A percentile compares a stretch with the other conserved stretches of the same genome.
phyloP scores from a whole-genome alignment of 2,797 vertebrate genomes.

The Anguilla megastoma region DNA sequence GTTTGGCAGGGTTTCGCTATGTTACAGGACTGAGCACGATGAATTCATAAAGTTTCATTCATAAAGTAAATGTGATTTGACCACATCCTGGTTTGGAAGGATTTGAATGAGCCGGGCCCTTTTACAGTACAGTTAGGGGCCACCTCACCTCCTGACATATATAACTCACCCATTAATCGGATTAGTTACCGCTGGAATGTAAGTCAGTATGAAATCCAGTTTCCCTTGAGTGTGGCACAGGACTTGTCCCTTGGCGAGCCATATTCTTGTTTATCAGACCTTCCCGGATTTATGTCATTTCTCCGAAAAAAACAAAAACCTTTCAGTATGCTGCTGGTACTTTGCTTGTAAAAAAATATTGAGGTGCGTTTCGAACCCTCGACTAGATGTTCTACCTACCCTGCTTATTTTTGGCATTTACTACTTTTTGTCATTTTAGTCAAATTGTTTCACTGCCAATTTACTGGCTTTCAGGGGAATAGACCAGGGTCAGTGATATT shows the following conservation, averaged over 20 bases:
- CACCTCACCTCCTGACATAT: conserved; percentile 30
- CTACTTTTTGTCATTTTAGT: conserved; percentile 29
- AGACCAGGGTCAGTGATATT: not conserved
- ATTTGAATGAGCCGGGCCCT: conserved; percentile 41
- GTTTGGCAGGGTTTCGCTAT: not conserved
- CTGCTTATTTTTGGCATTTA: not conserved
- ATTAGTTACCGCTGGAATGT: conserved; percentile 53
- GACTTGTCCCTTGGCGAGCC: not conserved
- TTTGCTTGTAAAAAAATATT: not conserved
- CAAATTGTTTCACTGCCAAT: not conserved
- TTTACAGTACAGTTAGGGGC: conserved; percentile 50
- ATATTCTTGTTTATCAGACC: not conserved
- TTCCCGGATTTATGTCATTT: not conserved
- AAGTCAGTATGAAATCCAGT: conserved; percentile 35
- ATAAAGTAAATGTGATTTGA: conserved; percentile 26
- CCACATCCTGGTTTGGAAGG: conserved; percentile 49
- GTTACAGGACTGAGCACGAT: conserved; percentile 19
- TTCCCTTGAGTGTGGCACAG: conserved; percentile 1
- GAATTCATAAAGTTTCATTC: conserved; percentile 38
- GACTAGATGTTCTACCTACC: not conserved
- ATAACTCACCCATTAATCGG: conserved; percentile 41
- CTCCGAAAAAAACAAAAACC: no score
- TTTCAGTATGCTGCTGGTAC: not conserved
- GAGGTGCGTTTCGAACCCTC: not conserved
- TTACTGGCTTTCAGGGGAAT: not conserved